These are phyloP conservation scores for Tyrophagus putrescentiae DNA, from an alignment of 1,140 invertebrate genomes.

Conservation along the genomic window DNA sequence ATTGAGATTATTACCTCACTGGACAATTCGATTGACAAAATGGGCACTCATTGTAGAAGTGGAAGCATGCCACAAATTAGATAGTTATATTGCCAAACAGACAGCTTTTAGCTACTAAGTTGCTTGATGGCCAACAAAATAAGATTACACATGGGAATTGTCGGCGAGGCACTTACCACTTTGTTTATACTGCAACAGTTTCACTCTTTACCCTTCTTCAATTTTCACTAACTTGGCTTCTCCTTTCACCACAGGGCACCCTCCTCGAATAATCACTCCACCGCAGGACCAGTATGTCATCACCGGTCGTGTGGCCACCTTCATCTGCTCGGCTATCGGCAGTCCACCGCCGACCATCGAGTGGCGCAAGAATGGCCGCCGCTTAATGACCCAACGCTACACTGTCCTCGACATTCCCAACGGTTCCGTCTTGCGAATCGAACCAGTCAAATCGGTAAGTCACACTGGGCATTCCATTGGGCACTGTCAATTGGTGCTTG, in stretches of 20 bases:
- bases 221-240: no score
- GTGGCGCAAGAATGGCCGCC: slow-evolving; percentile 37
- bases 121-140: no score
- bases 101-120: no score
- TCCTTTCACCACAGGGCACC: slow-evolving; percentile 44
- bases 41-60: no score
- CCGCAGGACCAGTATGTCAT: slow-evolving; percentile 72
- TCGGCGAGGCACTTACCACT: no score
- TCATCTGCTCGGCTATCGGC: slow-evolving; percentile 82
- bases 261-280: slow-evolving; percentile 68
- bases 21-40: no score
- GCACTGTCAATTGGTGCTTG: no score
- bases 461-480: neutral
- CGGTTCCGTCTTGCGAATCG: slow-evolving; percentile 72
- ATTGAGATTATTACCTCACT: neutral
- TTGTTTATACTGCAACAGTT: no score
- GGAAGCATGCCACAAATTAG: no score
- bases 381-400: slow-evolving; percentile 33
- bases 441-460: slow-evolving; percentile 55
- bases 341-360: slow-evolving; percentile 49
- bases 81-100: no score
- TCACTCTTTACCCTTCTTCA: no score
- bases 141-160: no score
- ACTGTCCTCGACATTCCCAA: slow-evolving; percentile 41
- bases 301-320: slow-evolving; percentile 74